Base-by-base conservation (phyloP, 2,797 vertebrate species). In the Acrossocheilus fasciatus region DNA sequence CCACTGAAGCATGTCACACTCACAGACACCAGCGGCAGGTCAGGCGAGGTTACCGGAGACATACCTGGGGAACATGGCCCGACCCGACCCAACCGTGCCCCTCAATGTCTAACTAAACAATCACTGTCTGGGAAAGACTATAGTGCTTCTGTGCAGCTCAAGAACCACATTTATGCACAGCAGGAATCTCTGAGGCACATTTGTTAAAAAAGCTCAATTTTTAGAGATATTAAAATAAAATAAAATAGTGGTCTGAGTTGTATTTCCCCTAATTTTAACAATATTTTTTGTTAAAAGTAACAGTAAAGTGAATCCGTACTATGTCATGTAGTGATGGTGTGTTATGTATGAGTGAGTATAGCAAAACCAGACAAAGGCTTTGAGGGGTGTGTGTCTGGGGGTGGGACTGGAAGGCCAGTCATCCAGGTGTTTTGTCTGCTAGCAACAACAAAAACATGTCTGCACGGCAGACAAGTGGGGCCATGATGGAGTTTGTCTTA, bases 361-460 rank as follows among this genome's bases (percentile, higher is more conserved):
- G 26, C n/a, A 5, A 57, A 76, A 50, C 26, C 30, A 77, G 64
- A 36, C 69, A 76, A 68, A 59, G 50, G 57, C 41, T 12, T 64
- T 62, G 45, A 54, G 47, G 62, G 68, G 64, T 20, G 59, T 69
- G 12, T 34, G 64, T 77, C 80, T 80, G 75, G n/a, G 75, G 81
- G 84, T 39, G 39, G 80, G 1, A 66, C 87, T 86, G 81, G 81
- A 86, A 87, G 82, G 82, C 76, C 82, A 89, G 88, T 78, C 84
- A 90, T 93, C 92, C 93, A 95, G 95, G 94, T 96, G 94, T 94
- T 92, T 90, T 84, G 88, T 93, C 90, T 83, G 89, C 84, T 68
- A 15, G 52, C 39, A 85, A 91, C 90, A 89, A 91, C 77, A 84
- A 82, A 89, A 74, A 36, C 36, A 79, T 81, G 91, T 94, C 91